Evolutionary conservation across 1,140 invertebrate species (phyloP), one percentile per base, ranked within the genome.

Genomic region (Schlechtendalia chinensis): DNA sequence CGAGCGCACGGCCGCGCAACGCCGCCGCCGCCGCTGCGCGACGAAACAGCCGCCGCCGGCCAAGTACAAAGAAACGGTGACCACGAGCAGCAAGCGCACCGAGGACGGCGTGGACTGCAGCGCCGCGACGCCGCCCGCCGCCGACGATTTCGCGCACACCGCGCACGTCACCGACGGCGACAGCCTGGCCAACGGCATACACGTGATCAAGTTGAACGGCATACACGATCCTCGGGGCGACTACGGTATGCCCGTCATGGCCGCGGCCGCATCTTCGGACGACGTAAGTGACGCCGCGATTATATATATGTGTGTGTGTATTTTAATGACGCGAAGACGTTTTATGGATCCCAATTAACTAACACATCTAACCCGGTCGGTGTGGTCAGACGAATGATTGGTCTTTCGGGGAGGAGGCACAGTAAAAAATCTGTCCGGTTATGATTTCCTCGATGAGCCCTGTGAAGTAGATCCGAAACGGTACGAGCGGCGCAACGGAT

Each of bases 51-150:
- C n/a, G 14, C 14, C 29, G 53, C 5, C 53, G 10, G 72, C 53
- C 19, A 39, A 63, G 75, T 79, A 79, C 17, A 79, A 50, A 16
- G 75, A 79, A 39, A 79, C 75, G 75, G 75, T 79, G 58, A 79
- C 75, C 32, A 47, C 56, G n/a, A 79, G 75, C 58, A 79, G 75
- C 24, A 79, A 58, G 45, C 75, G 75, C n/a, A 79, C 75, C 10
- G 75, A 79, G 45, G 75, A 79, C 39, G 75, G 75, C 0, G 75
- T 79, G 1, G 75, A 79, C 75, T 45, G 75, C 24, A 24, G 24
- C 1, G 24, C 24, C 2, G 29, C 4, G 3, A 39, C 14, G 24
- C 39, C 75, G 2, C 27, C 54, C 14, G 75, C 17, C 3, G 56
- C 54, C 6, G 75, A 27, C 16, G 56, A 79, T n/a, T 79, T 79